Evolutionary conservation across 2,797 vertebrate species (phyloP), one percentile per base, ranked within the genome.

Genomic region (Coregonus sp.): DNA sequence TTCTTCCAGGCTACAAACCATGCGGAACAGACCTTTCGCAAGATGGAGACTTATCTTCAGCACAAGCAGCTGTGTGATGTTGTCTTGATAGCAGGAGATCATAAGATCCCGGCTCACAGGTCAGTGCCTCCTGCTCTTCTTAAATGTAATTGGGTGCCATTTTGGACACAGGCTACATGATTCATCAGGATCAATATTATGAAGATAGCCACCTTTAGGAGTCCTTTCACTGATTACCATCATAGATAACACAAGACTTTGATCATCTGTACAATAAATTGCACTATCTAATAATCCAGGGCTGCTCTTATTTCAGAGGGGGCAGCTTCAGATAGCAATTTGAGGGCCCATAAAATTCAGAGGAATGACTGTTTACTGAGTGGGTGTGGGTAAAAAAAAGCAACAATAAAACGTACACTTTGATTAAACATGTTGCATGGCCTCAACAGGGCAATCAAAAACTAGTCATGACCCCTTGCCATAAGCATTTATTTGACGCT

Each of bases 1-100:
- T 96, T 95, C 79, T 99, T 97, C 88, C 96, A 97, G 83, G 96
- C 95, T 70, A 89, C 93, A 31, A 97, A 98, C 85, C 97, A 99
- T 1, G 97, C 97, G 1, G 95, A 98, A 89, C 94, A 97, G 91
- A 98, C 96, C 0, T 98, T 99, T 84, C 95, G 94, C 75, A 99
- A 97, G 88, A 99, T 99, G 96, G 97, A 98, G 89, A 98, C 89
- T 74, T 99, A 98, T 80, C 94, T 99, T 76, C 97, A 98, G 92
- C 97, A 98, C 91, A 97, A 98, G 88, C 96, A 98, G 90, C 93
- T 99, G 79, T 99, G 98, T 29, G 97, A 99, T 15, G 98, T 99
- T 66, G 93, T 99, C 47, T 93, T 99, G 79, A 95, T 99, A 78
- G 97, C 92, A 0, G 97, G 97, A 0, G 95, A 98, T 82, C 97